Percentiles rank a stretch among this genome's conserved stretches.
phyloP scores from a whole-genome alignment of 2,797 vertebrate genomes.

The Melopsittacus undulatus region DNA sequence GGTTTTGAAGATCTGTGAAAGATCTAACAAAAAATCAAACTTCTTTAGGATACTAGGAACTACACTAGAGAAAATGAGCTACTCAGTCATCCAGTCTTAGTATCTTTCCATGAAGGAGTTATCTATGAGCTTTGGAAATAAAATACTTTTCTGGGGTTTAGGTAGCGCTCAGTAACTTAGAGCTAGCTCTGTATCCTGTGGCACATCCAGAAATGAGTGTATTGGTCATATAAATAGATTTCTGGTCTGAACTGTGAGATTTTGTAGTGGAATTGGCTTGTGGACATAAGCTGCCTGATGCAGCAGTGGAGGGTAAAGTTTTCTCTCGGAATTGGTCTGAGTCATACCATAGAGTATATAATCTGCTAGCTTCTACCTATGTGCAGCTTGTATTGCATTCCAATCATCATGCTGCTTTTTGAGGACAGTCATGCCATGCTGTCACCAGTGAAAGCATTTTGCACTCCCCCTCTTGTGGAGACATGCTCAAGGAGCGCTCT shows the following conservation, averaged over 20 bases:
- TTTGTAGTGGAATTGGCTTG: background rate
- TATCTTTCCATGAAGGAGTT: background rate
- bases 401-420: background rate
- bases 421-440: background rate
- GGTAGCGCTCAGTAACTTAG: background rate
- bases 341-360: background rate
- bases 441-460: background rate
- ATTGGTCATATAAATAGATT: background rate
- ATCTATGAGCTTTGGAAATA: background rate
- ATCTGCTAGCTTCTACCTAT: background rate
- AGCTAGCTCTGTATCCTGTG: background rate
- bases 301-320: background rate
- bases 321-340: background rate
- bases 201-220: background rate
- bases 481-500: background rate
- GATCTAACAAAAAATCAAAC: background rate
- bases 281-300: background rate
- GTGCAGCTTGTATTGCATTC: background rate
- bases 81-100: background rate
- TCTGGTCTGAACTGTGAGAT: background rate
- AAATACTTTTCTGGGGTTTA: background rate
- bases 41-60: background rate
- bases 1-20: background rate
- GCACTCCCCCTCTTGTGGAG: accelerated
- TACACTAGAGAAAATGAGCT: background rate